These are phyloP conservation scores for Bombus waltoni DNA, from an alignment of 1,140 invertebrate genomes.

Conservation along the genomic window DNA sequence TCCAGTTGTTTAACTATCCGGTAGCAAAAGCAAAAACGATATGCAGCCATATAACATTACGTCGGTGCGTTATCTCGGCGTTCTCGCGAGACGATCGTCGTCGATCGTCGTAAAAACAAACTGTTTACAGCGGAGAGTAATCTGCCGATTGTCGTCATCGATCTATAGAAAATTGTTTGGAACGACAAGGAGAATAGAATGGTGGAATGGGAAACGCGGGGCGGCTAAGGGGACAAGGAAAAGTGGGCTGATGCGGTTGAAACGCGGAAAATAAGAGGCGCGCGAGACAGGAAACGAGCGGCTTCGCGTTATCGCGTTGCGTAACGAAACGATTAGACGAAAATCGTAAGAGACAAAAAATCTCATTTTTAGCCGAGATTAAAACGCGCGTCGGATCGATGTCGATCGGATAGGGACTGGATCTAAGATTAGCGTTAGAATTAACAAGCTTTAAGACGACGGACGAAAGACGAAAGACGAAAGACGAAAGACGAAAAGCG, in stretches of 20 bases:
- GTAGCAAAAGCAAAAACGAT: neutral
- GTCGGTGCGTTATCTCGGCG: neutral
- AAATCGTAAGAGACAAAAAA: neutral
- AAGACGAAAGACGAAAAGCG: neutral
- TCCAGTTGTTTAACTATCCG: constrained; percentile 31
- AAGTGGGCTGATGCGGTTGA: neutral
- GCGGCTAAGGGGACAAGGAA: no score
- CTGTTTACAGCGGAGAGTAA: constrained; percentile 5
- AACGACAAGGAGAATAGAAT: neutral
- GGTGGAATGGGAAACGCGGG: no score
- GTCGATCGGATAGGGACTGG: fast-evolving
- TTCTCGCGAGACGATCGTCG: neutral
- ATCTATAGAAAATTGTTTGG: neutral
- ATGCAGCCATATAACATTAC: neutral
- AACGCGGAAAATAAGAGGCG: neutral
- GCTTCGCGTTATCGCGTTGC: neutral
- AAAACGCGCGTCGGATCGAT: neutral
- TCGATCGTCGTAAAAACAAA: constrained; percentile 1
- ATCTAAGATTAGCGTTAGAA: no score
- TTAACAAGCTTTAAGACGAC: neutral
- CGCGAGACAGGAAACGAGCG: neutral
- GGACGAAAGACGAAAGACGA: neutral
- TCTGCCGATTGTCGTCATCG: neutral
- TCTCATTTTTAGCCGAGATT: neutral
- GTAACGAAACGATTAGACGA: neutral